phyloP scores from a whole-genome alignment of 2,797 vertebrate species.

The Catamblyrhynchus diadema region DNA sequence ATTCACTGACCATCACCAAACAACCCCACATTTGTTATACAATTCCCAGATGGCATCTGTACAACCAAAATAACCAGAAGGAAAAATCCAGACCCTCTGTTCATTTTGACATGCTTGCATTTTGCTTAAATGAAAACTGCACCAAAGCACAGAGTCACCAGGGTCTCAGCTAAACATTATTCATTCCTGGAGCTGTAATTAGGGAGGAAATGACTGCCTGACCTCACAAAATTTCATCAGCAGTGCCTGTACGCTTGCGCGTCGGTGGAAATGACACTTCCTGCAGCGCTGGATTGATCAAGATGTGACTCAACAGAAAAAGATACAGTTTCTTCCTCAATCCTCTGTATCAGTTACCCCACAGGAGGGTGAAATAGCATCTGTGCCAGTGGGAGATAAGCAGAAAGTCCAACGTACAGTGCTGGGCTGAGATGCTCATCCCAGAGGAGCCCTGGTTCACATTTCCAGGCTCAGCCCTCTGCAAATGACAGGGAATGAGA shows the following conservation, averaged over 20 bases:
- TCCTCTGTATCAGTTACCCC: background rate
- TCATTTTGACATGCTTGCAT: background rate
- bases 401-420: background rate
- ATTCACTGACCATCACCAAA: background rate
- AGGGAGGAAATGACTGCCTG: constrained; percentile 23
- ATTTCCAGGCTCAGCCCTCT: background rate
- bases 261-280: background rate
- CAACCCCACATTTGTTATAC: background rate
- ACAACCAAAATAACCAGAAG: background rate
- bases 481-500: background rate
- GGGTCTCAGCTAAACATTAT: background rate
- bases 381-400: background rate
- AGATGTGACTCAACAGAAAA: background rate
- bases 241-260: fast-evolving
- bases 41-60: background rate
- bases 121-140: background rate
- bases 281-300: background rate
- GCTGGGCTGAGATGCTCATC: background rate
- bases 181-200: background rate
- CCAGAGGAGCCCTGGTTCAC: background rate
- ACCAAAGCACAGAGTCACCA: background rate
- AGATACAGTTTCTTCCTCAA: background rate
- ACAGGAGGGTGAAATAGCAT: background rate
- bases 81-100: background rate
- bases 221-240: constrained; percentile 34